A percentile compares a stretch with the other conserved stretches of the same genome.
These are phyloP conservation scores for Pinna nobilis DNA, from an alignment of 1,140 invertebrate genomes.

Conservation along the genomic window DNA sequence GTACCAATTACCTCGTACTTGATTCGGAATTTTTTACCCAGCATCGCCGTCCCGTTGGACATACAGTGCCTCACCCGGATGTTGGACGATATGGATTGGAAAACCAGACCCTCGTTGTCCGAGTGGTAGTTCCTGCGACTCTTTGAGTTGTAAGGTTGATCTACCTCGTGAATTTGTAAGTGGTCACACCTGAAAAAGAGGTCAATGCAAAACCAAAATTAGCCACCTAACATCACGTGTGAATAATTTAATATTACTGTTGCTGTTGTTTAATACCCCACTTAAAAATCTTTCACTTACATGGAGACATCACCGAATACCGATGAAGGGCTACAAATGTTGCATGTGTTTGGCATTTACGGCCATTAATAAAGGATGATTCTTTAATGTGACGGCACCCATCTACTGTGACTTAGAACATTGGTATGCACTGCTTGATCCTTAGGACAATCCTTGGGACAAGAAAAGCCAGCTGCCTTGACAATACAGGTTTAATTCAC, in stretches of 20 bases:
- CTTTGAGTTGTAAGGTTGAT: slow-evolving; percentile 61
- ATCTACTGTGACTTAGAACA: too few relatives aligned
- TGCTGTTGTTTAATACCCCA: too few relatives aligned
- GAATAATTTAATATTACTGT: neutral
- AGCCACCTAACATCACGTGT: neutral
- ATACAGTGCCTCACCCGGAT: slow-evolving; percentile 65
- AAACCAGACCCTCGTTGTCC: slow-evolving; percentile 44
- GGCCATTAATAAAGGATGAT: too few relatives aligned
- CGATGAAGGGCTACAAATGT: too few relatives aligned
- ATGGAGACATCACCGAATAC: too few relatives aligned
- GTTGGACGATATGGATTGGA: slow-evolving; percentile 63
- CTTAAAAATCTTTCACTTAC: too few relatives aligned
- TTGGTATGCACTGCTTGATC: too few relatives aligned
- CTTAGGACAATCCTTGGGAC: too few relatives aligned
- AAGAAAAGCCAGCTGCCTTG: too few relatives aligned
- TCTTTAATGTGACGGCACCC: too few relatives aligned
- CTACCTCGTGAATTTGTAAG: slow-evolving; percentile 64
- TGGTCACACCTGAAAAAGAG: slow-evolving; percentile 66
- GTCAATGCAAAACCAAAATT: neutral
- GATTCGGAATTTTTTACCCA: slow-evolving; percentile 61
- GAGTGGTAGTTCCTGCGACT: slow-evolving; percentile 57
- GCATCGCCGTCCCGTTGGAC: slow-evolving; percentile 47
- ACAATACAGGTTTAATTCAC: too few relatives aligned
- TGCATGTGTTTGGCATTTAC: too few relatives aligned
- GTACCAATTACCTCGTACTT: slow-evolving; percentile 65